Percentiles rank a stretch among this genome's conserved stretches.
Conservation (phyloP, 2,797 vertebrate species). For the Lacerta viridis region DNA sequence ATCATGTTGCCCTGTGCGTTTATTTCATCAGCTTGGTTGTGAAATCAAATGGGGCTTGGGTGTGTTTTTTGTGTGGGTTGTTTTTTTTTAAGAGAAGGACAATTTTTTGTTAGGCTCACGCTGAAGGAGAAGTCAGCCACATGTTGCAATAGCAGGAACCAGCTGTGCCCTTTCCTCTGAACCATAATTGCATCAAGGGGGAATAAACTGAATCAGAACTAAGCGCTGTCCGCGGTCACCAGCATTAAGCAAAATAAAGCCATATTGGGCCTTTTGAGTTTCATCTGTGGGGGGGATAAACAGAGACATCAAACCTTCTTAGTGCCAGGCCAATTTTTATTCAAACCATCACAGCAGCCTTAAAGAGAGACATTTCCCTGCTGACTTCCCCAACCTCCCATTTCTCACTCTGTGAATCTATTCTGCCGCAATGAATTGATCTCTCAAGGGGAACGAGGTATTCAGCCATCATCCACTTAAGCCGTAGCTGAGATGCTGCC, state of each 20-base stretch:
- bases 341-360: slow-evolving; percentile 14
- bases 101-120: background rate
- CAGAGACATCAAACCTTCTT: slow-evolving; percentile 39
- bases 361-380: background rate
- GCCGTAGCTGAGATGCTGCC: background rate
- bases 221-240: slow-evolving; percentile 44
- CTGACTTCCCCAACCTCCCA: background rate
- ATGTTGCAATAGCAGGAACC: background rate
- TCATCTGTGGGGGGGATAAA: slow-evolving; percentile 42
- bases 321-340: slow-evolving; percentile 49
- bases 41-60: background rate
- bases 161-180: accelerated
- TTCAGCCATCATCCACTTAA: background rate
- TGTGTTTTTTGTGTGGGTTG: background rate
- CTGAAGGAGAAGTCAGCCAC: background rate
- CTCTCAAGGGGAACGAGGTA: slow-evolving; percentile 4
- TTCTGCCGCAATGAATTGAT: background rate
- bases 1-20: background rate
- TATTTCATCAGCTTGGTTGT: background rate
- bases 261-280: background rate
- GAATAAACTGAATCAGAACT: slow-evolving; percentile 45
- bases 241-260: slow-evolving; percentile 55
- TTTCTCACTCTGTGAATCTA: slow-evolving; percentile 26
- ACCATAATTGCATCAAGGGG: slow-evolving; percentile 14
- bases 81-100: background rate